Conservation (phyloP, 1,140 invertebrate species). For the Drosophila simulans region DNA sequence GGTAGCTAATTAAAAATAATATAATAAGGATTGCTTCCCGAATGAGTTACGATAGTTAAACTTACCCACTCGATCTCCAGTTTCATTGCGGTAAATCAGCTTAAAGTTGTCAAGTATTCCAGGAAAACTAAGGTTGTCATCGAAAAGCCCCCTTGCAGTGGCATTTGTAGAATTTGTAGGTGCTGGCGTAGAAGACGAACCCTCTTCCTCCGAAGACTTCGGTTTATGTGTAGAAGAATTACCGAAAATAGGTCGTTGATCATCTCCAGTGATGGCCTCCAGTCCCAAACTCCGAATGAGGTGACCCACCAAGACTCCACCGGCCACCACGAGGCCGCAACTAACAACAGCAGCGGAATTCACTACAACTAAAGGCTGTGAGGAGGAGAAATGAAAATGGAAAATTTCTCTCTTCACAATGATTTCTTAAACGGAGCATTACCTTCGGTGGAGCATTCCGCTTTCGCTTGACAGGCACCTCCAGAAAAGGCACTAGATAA, state of each 20-base stretch:
- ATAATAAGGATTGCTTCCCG: no score
- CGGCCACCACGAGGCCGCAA: slow-evolving; percentile 59
- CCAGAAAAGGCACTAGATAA: slow-evolving; percentile 71
- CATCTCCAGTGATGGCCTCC: slow-evolving; percentile 45
- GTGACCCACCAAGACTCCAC: slow-evolving; percentile 54
- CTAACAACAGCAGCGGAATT: slow-evolving; percentile 69
- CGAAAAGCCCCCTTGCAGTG: slow-evolving; percentile 16
- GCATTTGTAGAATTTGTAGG: not conserved
- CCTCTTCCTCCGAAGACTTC: slow-evolving; percentile 17
- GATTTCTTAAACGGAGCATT: not conserved
- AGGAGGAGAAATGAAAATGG: not conserved
- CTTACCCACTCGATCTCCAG: slow-evolving; percentile 67
- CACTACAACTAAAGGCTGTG: slow-evolving; percentile 60
- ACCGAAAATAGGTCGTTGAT: slow-evolving; percentile 1
- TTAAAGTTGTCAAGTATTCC: slow-evolving; percentile 67
- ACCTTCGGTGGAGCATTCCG: slow-evolving; percentile 58
- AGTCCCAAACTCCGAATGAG: slow-evolving; percentile 62
- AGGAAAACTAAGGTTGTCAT: slow-evolving; percentile 30
- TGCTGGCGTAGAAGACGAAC: not conserved
- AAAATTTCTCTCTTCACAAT: no score
- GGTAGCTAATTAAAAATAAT: slow-evolving; percentile 42
- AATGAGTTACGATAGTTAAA: not conserved
- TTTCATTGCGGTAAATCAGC: slow-evolving; percentile 67
- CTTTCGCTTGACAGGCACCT: slow-evolving; percentile 67
- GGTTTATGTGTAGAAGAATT: slow-evolving; percentile 2